Evolutionary conservation across 2,888 invertebrate species (phyloP), one percentile per base, ranked within the genome.

Genomic region (Protula sp.): DNA sequence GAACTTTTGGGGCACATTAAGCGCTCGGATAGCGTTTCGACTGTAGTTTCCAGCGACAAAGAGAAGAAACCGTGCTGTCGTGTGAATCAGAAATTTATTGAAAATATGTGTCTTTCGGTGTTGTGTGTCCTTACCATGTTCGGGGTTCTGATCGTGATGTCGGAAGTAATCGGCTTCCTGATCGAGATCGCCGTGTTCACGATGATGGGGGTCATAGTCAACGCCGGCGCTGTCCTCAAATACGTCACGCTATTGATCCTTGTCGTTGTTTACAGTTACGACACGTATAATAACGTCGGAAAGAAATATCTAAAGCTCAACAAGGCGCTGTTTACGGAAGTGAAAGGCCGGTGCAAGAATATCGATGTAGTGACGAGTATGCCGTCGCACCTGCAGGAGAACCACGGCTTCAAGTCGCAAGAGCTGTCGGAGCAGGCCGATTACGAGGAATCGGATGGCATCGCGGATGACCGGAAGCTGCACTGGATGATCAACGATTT

Each of bases 191-290:
- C 64, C 22, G 62, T 62, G 71, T 59, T 68, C 57, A 79, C 79
- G 0, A 70, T 78, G 73, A 79, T 79, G 79, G 79, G 79, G 0
- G 74, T 79, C 54, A 79, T 79, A 29, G 76, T 79, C n/a, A 79
- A 79, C 56, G 79, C 79, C 0, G 76, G 76, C 3, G 67, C 71
- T 5, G 72, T 76, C 5, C 71, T 79, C 19, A 73, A 77, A 55
- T 79, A 79, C 62, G 73, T 77, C 48, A 73, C 75, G 9, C 74
- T 79, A 70, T 70, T 72, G n/a, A 63, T 79, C 19, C 69, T 79
- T 26, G 77, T 79, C n/a, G 68, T 78, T 28, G 73, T 79, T 14
- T 79, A 79, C 67, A 77, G 78, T 71, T 76, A 77, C 64, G 77
- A 75, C 70, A 75, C 75, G 59, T 79, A 77, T 66, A 74, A 74